Base-by-base conservation (phyloP, 2,888 invertebrate genomes). In the Trichogramma evanescens region DNA sequence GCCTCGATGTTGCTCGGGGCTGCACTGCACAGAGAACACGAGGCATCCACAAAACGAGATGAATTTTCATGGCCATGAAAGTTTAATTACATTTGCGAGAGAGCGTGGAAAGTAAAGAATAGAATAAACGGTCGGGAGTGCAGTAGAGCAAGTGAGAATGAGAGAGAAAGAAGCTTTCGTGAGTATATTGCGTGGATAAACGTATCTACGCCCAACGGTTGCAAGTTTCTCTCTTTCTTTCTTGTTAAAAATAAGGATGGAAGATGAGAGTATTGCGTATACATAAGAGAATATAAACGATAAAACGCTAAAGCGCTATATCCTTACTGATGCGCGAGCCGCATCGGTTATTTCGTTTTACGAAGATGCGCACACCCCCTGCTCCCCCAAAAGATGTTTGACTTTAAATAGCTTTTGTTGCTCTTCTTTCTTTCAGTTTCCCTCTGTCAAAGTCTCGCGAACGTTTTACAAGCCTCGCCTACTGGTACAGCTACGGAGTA, bases 401-500 rank as follows among this genome's bases (percentile, higher is more conserved):
- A 63, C 54, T 65, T 65, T 58, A 65, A 65, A 63, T 65, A 63
- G 64, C 64, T 59, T 56, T 55, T 26, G 26, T 26, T 26, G 26
- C 26, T 26, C 3, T 3, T 26, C 26, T 26, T 26, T 50, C 63
- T 65, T 61, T 62, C 42, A n/a, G 58, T 66, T 62, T 61, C 54
- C 61, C 65, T 66, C 70, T 68, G 71, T 71, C 72, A 71, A 72
- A 71, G 67, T 72, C 69, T 69, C 69, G 71, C 72, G 68, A 72
- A 71, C 70, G 66, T 71, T 71, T 72, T 70, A 72, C 67, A 69
- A 68, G 68, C 66, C 66, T 58, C 65, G 62, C 38, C 8, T 9
- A n/a, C 26, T 26, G 26, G 26, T 26, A 26, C 26, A 26, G 26
- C 26, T 26, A 2, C 26, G 2, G 26, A 26, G 26, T 26, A 26